phyloP scores from a whole-genome alignment of 2,113 vertebrate genomes.

The Notiomystis cincta region DNA sequence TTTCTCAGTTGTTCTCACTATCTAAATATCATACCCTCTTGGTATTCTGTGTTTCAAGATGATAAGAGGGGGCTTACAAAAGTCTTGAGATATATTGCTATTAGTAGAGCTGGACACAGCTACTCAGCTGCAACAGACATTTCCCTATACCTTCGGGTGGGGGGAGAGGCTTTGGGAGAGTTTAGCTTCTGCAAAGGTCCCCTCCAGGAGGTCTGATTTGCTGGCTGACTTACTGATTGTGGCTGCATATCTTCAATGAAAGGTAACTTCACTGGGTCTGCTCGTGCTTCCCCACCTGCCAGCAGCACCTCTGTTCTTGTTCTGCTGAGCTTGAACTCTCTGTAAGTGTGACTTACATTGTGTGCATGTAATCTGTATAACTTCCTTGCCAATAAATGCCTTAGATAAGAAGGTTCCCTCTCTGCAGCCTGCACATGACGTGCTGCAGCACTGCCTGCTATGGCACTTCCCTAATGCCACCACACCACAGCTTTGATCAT shows the following conservation, averaged over 20 bases:
- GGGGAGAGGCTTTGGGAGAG: not conserved
- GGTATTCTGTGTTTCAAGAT: not conserved
- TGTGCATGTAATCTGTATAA: not conserved
- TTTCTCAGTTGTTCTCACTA: not conserved
- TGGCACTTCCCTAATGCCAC: not conserved
- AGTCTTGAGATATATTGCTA: not conserved
- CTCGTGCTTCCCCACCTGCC: not conserved
- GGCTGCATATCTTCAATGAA: not conserved
- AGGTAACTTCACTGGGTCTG: not conserved
- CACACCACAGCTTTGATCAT: not conserved
- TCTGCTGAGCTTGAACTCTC: not conserved
- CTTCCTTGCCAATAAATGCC: not conserved
- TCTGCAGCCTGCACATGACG: not conserved
- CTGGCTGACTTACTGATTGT: not conserved
- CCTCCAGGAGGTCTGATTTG: not conserved
- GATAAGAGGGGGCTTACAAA: not conserved
- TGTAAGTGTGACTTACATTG: not conserved
- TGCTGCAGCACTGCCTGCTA: not conserved
- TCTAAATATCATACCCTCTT: not conserved
- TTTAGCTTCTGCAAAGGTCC: not conserved
- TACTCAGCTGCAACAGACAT: not conserved
- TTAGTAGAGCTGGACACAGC: not conserved
- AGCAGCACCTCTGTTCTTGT: not conserved
- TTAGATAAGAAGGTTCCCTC: not conserved
- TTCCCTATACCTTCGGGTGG: not conserved